Base-by-base conservation (phyloP, 2,797 vertebrate species). In the Myoxocephalus aenaeus region DNA sequence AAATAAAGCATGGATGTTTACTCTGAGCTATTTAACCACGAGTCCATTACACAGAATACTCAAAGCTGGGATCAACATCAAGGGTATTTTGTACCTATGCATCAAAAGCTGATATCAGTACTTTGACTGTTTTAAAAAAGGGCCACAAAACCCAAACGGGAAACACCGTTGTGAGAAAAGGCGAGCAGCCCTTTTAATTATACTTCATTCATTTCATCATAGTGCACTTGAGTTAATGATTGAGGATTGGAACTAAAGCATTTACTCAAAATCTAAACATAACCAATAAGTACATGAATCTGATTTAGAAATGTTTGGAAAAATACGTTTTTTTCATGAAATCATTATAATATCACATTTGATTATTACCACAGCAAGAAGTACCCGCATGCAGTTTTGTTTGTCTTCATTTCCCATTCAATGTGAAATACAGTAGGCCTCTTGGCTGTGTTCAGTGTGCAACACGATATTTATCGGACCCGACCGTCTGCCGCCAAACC, bases 301-400 rank as follows among this genome's bases (percentile, higher is more conserved):
- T 4, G 4, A 65, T 72, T 48, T 78, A 32, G 40, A 82, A 83
- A 73, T 78, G 20, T 61, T 75, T 50, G 9, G 25, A 58, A 13
- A 72, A 54, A 36, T 4, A 48, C 0, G 1, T 48, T 32, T 50
- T 10, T 54, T 22, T 25, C 5, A 13, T 76, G 9, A 65, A 64
- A 71, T 74, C 22, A 62, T 5, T 38, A 32, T 44, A 62, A 74
- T 69, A n/a, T 53, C 58, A 81, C 65, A 63, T 42, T 73, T n/a
- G 4, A 64, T 57, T 56, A 59, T 59, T 56, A 59, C 12, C 87
- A 96, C 76, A 96, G 79, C 75, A 87, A 50, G 48, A 12, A 22
- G 12, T 25, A 11, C 9, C 50, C 5, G 50, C 50, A 51, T 51
- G 20, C 11, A 51, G 27, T 61, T 18, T 58, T 11, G 6, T 64